Evolutionary conservation across 2,797 vertebrate species (phyloP).

Genomic region (Rhincodon typus): DNA sequence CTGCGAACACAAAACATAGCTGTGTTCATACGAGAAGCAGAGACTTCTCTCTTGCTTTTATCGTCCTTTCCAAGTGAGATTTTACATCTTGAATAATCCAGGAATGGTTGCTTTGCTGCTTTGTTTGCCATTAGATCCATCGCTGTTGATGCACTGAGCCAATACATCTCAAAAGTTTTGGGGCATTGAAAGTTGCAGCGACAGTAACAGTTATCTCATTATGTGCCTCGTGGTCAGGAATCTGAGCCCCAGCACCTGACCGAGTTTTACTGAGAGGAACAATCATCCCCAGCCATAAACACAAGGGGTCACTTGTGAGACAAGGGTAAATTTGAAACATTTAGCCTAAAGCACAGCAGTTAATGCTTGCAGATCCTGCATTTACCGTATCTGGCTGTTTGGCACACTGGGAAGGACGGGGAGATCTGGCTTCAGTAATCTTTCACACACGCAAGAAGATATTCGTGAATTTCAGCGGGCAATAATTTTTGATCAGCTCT

Average conservation of each 20-base stretch:
- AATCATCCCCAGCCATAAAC: neutral
- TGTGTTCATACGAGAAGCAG: neutral
- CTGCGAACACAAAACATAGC: neutral
- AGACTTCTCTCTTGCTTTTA: neutral
- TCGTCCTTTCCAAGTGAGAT: neutral
- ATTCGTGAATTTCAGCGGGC: too few relatives aligned
- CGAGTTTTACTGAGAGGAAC: neutral
- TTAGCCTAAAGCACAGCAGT: neutral
- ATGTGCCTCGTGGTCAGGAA: neutral
- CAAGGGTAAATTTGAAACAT: neutral
- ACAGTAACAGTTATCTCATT: neutral
- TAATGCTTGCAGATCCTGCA: neutral
- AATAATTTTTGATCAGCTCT: too few relatives aligned
- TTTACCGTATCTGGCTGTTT: neutral
- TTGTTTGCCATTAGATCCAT: neutral
- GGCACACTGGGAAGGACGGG: neutral
- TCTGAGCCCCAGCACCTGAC: neutral
- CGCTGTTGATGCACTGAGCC: neutral
- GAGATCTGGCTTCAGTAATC: neutral
- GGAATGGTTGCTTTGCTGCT: neutral
- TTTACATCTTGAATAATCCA: neutral
- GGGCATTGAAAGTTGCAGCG: neutral
- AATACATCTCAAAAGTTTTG: neutral
- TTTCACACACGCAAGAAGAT: neutral
- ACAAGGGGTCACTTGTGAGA: neutral